phyloP scores from a whole-genome alignment of 2,113 vertebrate genomes.

The Myiagra hebetior region DNA sequence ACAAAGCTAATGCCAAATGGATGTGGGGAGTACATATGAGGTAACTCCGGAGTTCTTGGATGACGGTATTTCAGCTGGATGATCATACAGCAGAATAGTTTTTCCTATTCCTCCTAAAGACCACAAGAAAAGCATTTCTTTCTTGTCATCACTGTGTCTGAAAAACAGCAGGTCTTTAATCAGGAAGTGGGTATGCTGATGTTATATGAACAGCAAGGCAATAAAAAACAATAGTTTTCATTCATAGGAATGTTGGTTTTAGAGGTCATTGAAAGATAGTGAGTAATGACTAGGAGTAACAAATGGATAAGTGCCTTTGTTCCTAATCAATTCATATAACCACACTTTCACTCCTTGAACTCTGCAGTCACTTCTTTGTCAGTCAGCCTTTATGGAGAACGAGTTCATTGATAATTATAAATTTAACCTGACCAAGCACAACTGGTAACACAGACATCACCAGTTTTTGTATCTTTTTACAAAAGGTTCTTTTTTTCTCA shows the following conservation, averaged over 20 bases:
- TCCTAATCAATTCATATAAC: not conserved
- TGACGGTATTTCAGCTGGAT: not conserved
- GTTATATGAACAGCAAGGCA: not conserved
- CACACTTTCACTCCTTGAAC: not conserved
- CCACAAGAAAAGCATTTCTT: not conserved
- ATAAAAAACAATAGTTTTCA: not conserved
- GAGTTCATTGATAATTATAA: not conserved
- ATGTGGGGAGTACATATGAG: not conserved
- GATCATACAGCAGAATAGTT: accelerated
- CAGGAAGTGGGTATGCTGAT: not conserved
- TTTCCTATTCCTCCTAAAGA: not conserved
- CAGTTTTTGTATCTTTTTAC: not conserved
- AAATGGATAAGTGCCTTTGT: not conserved
- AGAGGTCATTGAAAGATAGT: not conserved
- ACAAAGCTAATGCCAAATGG: not conserved
- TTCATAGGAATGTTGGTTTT: not conserved
- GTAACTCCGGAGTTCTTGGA: not conserved
- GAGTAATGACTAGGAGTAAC: not conserved
- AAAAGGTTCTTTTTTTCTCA: not conserved
- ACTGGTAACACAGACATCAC: not conserved
- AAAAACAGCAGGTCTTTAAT: not conserved
- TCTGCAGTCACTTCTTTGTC: not conserved
- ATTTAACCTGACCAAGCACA: not conserved
- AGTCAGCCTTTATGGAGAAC: not conserved
- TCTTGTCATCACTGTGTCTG: not conserved